phyloP scores from a whole-genome alignment of 1,140 invertebrate genomes.

The Lithobius niger region DNA sequence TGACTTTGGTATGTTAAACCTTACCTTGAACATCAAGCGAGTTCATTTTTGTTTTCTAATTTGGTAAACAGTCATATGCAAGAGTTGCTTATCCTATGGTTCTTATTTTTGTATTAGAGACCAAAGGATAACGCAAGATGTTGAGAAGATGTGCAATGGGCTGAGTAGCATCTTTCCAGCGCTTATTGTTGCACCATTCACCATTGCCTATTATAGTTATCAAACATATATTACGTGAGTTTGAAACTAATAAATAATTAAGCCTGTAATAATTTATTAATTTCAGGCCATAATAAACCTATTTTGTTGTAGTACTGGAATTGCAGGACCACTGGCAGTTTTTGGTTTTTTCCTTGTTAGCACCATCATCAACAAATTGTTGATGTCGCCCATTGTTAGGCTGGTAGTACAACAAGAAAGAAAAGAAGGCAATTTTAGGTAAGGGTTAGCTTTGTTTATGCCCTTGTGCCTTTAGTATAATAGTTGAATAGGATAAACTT shows the following conservation, averaged over 20 bases:
- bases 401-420: constrained; percentile 41
- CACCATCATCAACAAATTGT: constrained; percentile 41
- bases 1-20: no score
- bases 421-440: constrained; percentile 48
- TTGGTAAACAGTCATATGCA: no score
- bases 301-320: constrained; percentile 35
- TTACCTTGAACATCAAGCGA: no score
- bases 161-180: constrained; percentile 36
- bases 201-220: constrained; percentile 41
- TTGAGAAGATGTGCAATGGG: constrained; percentile 36
- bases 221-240: constrained; percentile 24
- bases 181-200: constrained; percentile 41
- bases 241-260: constrained; percentile 4
- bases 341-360: constrained; percentile 43
- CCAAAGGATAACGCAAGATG: constrained; percentile 44
- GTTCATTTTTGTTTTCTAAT: no score
- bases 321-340: constrained; percentile 41
- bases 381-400: constrained; percentile 45
- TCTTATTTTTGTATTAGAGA: constrained; percentile 28
- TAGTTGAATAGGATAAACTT: no score
- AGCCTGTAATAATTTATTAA: background rate
- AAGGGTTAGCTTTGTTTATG: no score
- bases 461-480: no score
- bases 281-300: background rate
- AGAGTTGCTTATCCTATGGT: no score